Percentiles rank a stretch among this genome's conserved stretches.
Evolutionary conservation across 2,113 vertebrate species (phyloP).

Genomic region (Todiramphus saurophagus): DNA sequence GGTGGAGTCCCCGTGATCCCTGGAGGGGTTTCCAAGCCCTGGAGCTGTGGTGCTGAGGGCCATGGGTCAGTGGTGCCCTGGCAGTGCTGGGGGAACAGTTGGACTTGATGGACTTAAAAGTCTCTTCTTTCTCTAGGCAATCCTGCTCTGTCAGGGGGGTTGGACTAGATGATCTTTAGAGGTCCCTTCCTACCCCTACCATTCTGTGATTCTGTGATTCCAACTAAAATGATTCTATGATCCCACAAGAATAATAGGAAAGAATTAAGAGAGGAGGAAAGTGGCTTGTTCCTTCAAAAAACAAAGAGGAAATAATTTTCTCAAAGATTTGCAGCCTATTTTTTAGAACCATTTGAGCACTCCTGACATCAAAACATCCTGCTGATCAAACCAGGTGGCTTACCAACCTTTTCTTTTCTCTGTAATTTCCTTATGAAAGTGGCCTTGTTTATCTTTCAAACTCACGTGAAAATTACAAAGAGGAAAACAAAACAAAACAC

Average conservation of each 20-base stretch:
- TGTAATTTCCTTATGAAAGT: neutral
- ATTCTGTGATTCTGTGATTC: neutral
- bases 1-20: neutral
- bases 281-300: neutral
- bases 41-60: neutral
- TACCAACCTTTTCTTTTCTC: neutral
- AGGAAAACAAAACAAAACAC: conserved; percentile 4
- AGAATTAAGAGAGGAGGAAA: neutral
- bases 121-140: too few relatives aligned
- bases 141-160: neutral
- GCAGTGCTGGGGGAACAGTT: neutral
- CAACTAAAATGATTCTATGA: neutral
- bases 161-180: neutral
- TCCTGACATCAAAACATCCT: neutral
- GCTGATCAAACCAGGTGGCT: neutral
- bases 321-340: neutral
- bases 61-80: neutral
- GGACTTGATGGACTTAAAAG: neutral
- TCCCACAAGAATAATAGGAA: neutral
- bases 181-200: neutral
- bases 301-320: neutral
- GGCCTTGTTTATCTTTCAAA: neutral
- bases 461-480: neutral
- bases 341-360: neutral
- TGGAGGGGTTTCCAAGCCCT: neutral